phyloP scores from a whole-genome alignment of 2,797 vertebrate species.

The Siniperca scherzeri region DNA sequence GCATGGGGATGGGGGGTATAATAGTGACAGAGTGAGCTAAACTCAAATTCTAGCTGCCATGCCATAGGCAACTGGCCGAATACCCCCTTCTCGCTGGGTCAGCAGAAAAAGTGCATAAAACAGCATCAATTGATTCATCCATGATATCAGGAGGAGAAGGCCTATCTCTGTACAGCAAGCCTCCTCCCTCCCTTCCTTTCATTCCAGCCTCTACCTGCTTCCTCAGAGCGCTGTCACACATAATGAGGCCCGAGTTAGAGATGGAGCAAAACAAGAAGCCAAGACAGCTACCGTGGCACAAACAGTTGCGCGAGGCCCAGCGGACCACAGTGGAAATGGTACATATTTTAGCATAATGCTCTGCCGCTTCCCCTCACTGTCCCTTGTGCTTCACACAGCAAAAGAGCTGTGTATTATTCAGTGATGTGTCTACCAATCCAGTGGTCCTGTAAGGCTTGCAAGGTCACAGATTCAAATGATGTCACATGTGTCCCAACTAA shows the following conservation, averaged over 20 bases:
- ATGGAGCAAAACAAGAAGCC: constrained; percentile 61
- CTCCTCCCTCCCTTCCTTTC: constrained; percentile 58
- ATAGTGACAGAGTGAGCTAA: constrained; percentile 79
- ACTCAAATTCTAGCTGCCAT: constrained; percentile 75
- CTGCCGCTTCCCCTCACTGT: constrained; percentile 20
- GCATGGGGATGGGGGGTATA: constrained; percentile 41
- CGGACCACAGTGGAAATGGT: constrained; percentile 64
- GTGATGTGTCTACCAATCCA: constrained; percentile 73
- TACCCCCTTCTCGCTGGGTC: constrained; percentile 68
- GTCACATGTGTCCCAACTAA: constrained; percentile 78
- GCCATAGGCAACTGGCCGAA: constrained; percentile 77
- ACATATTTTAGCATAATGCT: constrained; percentile 86
- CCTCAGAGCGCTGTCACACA: constrained; percentile 77
- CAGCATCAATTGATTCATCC: constrained; percentile 84
- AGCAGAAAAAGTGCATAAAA: constrained; percentile 82
- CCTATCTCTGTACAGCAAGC: constrained; percentile 56
- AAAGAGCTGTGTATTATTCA: constrained; percentile 73
- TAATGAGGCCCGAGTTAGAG: constrained; percentile 81
- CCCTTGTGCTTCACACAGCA: constrained; percentile 65
- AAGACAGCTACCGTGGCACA: constrained; percentile 58
- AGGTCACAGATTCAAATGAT: constrained; percentile 80
- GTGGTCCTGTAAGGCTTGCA: constrained; percentile 56
- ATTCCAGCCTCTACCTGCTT: constrained; percentile 68
- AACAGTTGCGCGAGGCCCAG: constrained; percentile 68
- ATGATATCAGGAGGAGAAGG: constrained; percentile 79